Base-by-base conservation (phyloP, 2,797 vertebrate species). In the Pagetopsis macropterus region DNA sequence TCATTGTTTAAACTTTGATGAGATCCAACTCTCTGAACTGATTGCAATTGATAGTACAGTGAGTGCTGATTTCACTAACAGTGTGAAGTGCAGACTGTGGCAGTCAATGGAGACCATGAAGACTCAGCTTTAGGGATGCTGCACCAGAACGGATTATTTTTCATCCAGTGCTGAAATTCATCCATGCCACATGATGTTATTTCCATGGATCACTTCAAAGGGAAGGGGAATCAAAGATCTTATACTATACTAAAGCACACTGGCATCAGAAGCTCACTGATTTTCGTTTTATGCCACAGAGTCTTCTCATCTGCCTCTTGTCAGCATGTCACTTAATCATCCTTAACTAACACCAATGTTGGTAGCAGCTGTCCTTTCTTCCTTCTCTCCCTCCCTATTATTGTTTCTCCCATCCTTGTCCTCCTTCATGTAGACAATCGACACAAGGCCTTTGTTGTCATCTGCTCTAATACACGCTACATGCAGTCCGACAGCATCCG, bases 261-360 rank as follows among this genome's bases (percentile, higher is more conserved):
- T 76, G 75, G 78, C 79, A 76, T 82, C 82, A 82, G 76, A 81
- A 62, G 60, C 72, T 79, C 75, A 46, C 44, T 59, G 69, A 79
- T 84, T 84, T 79, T 89, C 82, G 70, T 89, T 81, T 81, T 80
- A 75, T 79, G 84, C 74, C 31, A 37, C 0, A 19, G 73, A 55
- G 56, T 75, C 78, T 19, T 79, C 79, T 84, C 82, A 87, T 85
- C 84, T 82, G 77, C 50, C 82, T 83, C 75, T 72, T 82, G 82
- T 90, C 87, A 86, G 85, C 84, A 86, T 76, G 83, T 91, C 87
- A 88, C 73, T 88, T 84, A 87, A 82, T 75, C 83, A 78, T 83
- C 83, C 80, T 84, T 84, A 88, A 86, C 82, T 72, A 89, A 86
- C 79, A 80, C 73, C 74, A 78, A 76, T 85, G 58, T 82, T 63